These are phyloP conservation scores for Gnathonemus longibarbis DNA, from an alignment of 2,113 vertebrate genomes.

Conservation along the genomic window DNA sequence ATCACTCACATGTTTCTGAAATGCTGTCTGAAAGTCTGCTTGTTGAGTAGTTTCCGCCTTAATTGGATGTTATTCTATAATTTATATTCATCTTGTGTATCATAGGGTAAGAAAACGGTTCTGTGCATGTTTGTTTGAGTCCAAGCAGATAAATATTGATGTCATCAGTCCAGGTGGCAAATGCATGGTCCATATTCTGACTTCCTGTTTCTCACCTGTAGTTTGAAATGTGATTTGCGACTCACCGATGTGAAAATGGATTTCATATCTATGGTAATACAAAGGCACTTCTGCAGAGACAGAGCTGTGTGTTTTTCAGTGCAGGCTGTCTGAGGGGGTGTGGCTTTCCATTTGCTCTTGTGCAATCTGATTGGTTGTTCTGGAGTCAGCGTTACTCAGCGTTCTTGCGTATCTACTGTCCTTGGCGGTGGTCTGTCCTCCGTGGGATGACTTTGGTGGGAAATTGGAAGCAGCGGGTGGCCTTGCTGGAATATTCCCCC, in stretches of 20 bases:
- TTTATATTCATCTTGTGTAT: background rate
- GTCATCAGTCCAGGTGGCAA: background rate
- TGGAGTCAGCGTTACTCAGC: background rate
- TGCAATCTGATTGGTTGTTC: background rate
- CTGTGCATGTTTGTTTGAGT: background rate
- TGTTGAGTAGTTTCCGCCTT: background rate
- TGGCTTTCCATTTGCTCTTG: background rate
- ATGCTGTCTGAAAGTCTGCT: background rate
- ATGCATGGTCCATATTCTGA: background rate
- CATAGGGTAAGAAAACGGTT: background rate
- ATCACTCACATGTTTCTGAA: background rate
- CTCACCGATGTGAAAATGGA: background rate
- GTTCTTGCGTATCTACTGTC: background rate
- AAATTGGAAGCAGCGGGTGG: conserved; percentile 29
- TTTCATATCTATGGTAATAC: background rate
- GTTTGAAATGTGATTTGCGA: background rate
- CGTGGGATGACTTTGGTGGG: conserved; percentile 9
- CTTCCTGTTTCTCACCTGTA: background rate
- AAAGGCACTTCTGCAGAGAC: background rate
- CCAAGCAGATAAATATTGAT: background rate
- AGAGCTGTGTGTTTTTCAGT: background rate
- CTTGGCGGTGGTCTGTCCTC: background rate
- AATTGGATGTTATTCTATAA: background rate
- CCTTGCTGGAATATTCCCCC: conserved; percentile 9
- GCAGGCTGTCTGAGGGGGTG: background rate